Evolutionary conservation across 2,797 vertebrate species (phyloP).

Genomic region (Lateolabrax maculatus): DNA sequence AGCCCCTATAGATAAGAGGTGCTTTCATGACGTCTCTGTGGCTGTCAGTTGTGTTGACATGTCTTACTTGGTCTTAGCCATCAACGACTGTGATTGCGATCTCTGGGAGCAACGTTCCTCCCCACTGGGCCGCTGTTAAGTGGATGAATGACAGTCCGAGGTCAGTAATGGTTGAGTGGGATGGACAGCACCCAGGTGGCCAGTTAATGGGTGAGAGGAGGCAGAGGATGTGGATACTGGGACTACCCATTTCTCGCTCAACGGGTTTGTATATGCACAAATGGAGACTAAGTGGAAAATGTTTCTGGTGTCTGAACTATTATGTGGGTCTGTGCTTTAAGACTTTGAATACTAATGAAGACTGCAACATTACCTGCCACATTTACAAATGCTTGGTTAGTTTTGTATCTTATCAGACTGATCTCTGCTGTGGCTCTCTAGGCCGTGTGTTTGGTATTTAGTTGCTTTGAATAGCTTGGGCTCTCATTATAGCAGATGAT

Average conservation of each 20-base stretch:
- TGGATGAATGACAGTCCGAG: slow-evolving; percentile 29
- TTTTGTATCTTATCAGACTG: not conserved
- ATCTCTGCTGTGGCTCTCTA: not conserved
- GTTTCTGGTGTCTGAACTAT: not conserved
- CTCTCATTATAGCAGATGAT: not conserved
- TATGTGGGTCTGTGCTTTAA: not conserved
- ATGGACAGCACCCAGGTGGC: not conserved
- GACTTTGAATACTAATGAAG: not conserved
- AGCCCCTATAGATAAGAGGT: slow-evolving; percentile 66
- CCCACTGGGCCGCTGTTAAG: slow-evolving; percentile 1
- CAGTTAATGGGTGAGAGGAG: slow-evolving; percentile 15
- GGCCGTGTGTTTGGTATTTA: not conserved
- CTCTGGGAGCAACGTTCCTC: not conserved
- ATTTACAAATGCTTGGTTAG: slow-evolving; percentile 1
- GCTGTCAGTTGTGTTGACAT: slow-evolving; percentile 28
- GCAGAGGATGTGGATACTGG: not conserved
- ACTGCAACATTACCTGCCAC: not conserved
- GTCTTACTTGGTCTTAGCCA: slow-evolving; percentile 31
- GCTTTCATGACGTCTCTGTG: slow-evolving; percentile 51
- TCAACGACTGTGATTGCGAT: slow-evolving; percentile 34
- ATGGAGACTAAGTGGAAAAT: not conserved
- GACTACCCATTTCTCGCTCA: not conserved
- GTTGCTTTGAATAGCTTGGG: not conserved
- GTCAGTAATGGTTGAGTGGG: slow-evolving; percentile 21
- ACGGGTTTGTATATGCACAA: not conserved